phyloP scores from a whole-genome alignment of 2,797 vertebrate genomes.

The Takifugu rubripes region DNA sequence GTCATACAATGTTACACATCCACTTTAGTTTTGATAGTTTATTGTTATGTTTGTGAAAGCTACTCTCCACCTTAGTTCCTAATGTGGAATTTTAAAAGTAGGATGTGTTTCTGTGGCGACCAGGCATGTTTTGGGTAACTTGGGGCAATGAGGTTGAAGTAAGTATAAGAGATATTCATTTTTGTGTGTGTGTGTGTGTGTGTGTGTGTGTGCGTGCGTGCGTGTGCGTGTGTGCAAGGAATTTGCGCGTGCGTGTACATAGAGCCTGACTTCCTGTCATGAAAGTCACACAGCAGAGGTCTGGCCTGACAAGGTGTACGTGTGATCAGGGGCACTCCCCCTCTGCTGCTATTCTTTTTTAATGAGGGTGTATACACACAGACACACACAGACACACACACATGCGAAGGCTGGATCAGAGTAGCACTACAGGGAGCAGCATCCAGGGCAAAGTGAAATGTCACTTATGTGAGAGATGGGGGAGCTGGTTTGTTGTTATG shows the following conservation, averaged over 20 bases:
- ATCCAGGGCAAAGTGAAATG: slow-evolving; percentile 72
- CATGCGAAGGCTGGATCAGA: slow-evolving; percentile 61
- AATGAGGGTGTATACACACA: slow-evolving; percentile 62
- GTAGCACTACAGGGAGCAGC: slow-evolving; percentile 69
- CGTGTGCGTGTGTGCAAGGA: neutral
- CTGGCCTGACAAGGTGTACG: slow-evolving; percentile 62
- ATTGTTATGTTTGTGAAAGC: neutral
- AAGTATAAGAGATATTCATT: neutral
- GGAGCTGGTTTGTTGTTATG: slow-evolving; percentile 53
- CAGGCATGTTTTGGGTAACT: neutral
- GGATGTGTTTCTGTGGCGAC: slow-evolving; percentile 15
- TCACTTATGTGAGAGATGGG: slow-evolving; percentile 58
- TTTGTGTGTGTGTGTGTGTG: slow-evolving; percentile 1
- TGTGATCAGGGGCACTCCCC: slow-evolving; percentile 55
- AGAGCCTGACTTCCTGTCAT: slow-evolving; percentile 9
- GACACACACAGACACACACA: slow-evolving; percentile 11
- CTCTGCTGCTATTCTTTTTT: slow-evolving; percentile 49
- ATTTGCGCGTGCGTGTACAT: neutral
- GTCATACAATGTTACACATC: too few species aligned
- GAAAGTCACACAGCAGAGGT: slow-evolving; percentile 57
- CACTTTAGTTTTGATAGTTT: too few species aligned
- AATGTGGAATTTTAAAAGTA: slow-evolving; percentile 2
- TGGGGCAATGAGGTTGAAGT: neutral
- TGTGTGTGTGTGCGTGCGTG: neutral
- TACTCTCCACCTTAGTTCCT: slow-evolving; percentile 1